Percentiles rank a stretch among this genome's conserved stretches.
Conservation (phyloP, 2,888 invertebrate genomes). For the Osmoderma eremita region DNA sequence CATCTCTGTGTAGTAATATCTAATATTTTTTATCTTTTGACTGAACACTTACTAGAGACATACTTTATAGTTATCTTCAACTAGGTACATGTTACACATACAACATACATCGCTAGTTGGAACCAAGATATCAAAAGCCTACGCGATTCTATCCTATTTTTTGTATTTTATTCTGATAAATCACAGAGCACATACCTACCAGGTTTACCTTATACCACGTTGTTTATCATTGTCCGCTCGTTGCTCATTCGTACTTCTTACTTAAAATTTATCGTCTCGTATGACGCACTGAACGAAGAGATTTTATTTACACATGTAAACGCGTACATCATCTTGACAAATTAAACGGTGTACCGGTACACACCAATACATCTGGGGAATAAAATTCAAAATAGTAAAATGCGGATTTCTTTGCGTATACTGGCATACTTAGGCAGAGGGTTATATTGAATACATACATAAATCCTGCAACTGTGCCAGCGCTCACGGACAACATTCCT, state of each 20-base stretch:
- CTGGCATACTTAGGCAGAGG: background rate
- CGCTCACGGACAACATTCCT: conserved; percentile 1
- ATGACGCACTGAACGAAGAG: background rate
- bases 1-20: too few species aligned
- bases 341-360: background rate
- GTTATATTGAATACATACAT: background rate
- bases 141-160: too few species aligned
- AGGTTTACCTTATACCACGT: background rate
- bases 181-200: background rate
- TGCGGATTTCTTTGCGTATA: background rate
- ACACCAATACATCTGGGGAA: background rate
- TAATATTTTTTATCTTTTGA: too few species aligned
- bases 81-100: too few species aligned
- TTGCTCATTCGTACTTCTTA: background rate
- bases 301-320: conserved; percentile 9
- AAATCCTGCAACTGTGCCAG: conserved; percentile 1
- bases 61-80: too few species aligned
- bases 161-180: background rate
- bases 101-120: too few species aligned
- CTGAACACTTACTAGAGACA: too few species aligned
- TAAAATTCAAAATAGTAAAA: conserved; percentile 2
- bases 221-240: background rate
- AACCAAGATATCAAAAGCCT: too few species aligned
- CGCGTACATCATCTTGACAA: conserved; percentile 15
- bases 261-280: background rate